A percentile compares a stretch with the other conserved stretches of the same genome.
phyloP scores from a whole-genome alignment of 2,888 invertebrate genomes.

The Sinelater perroti region DNA sequence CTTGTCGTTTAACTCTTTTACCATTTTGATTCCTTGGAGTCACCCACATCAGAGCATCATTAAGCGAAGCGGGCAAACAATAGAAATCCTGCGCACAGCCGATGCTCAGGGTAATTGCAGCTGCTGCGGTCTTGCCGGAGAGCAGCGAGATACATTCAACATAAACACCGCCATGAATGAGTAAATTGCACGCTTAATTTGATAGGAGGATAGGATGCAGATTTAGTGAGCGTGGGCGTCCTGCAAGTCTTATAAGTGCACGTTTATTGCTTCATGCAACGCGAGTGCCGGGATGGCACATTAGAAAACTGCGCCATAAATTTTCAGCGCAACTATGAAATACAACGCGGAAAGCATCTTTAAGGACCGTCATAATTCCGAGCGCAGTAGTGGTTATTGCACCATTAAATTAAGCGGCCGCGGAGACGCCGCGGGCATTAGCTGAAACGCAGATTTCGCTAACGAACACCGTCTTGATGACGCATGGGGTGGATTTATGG shows the following conservation, averaged over 20 bases:
- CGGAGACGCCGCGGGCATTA: background rate
- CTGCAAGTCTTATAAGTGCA: conserved; percentile 21
- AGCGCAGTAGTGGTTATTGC: conserved; percentile 3
- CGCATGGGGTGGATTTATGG: too few relatives aligned
- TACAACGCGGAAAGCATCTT: conserved; percentile 5
- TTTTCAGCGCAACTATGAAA: conserved; percentile 13
- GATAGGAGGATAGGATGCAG: conserved; percentile 25
- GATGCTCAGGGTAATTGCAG: background rate
- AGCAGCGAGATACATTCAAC: conserved; percentile 3
- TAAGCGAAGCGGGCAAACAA: too few relatives aligned
- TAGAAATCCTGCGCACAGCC: too few relatives aligned
- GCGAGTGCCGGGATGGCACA: background rate
- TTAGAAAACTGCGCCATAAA: conserved; percentile 22
- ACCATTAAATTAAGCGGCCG: conserved; percentile 6
- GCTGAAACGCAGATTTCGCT: background rate
- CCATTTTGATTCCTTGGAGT: too few relatives aligned
- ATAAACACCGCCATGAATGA: conserved; percentile 23
- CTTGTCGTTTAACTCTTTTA: too few relatives aligned
- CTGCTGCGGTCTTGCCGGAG: conserved; percentile 13
- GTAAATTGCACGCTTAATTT: conserved; percentile 28
- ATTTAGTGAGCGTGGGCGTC: conserved; percentile 21
- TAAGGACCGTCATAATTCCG: conserved; percentile 9
- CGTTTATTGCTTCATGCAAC: conserved; percentile 24
- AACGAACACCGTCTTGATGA: background rate
- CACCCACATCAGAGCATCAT: too few relatives aligned